Base-by-base conservation (phyloP, 2,113 vertebrate species). In the Triplophysa rosa region DNA sequence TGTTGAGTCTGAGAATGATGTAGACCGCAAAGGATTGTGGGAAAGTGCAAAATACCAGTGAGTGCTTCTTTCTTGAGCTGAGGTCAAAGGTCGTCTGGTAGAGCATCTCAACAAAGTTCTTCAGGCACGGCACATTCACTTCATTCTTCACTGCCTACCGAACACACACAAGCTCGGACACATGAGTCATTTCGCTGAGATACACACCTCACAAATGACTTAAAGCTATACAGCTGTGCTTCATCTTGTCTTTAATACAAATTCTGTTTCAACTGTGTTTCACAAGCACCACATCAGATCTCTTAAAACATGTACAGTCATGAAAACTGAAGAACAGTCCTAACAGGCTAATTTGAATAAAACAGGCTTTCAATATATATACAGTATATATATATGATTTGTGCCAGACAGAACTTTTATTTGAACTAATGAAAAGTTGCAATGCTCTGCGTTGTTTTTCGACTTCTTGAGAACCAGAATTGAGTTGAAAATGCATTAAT, bases 101-200 rank as follows among this genome's bases (percentile, higher is more conserved):
- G 82, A 99, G 95, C 96, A 99, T 98, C 93, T 99, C 98, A 91
- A 99, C 98, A 90, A 99, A 99, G 87, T 96, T 99, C 92, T 98
- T 98, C 89, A 99, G 92, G 90, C 97, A 98, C 19, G 98, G 98
- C 89, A 99, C 97, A 82, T 99, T 99, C 87, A 99, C 98, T 95
- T 99, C 97, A 87, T 99, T 99, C 93, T 99, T 99, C 91, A 99
- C 98, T 93, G 97, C 96, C 98, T 99, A 83, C 78, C 72, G 84
- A 87, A 84, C 86, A 88, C 70, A 76, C 87, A 67, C 26, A 79
- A 58, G 77, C 54, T 74, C 47, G 61, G 56, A 80, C 69, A 67
- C 23, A 64, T 61, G 29, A 68, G 61, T 17, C 13, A 7, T 0
- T 59, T 26, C 2, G 5, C n/a, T 62, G 58, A 74, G 71, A 23